These are phyloP conservation scores for Myopa testacea DNA, from an alignment of 2,888 invertebrate genomes.

Conservation along the genomic window DNA sequence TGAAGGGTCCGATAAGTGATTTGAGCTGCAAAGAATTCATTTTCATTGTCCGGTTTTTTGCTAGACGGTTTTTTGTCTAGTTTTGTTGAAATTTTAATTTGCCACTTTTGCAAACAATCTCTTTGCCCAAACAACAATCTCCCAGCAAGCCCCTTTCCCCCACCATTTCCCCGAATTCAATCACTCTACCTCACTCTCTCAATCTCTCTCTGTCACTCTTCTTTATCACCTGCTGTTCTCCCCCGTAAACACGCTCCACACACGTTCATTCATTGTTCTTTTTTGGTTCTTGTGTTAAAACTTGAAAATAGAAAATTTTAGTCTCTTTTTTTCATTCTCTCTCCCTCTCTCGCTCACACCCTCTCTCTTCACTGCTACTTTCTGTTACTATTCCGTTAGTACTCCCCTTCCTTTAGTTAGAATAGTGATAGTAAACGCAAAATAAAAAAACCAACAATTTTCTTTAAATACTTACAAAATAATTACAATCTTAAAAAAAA, in stretches of 20 bases:
- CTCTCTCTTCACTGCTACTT: neutral
- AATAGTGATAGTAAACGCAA: slow-evolving; percentile 17
- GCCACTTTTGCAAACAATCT: neutral
- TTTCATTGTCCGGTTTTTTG: slow-evolving; percentile 11
- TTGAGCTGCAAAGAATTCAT: slow-evolving; percentile 19
- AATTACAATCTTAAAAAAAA: slow-evolving; percentile 35
- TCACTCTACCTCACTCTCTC: too few relatives aligned
- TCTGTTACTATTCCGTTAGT: neutral
- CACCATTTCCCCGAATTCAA: neutral
- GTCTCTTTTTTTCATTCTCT: neutral
- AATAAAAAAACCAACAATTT: neutral
- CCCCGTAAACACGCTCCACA: neutral
- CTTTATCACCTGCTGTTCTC: too few relatives aligned
- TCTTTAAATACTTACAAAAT: slow-evolving; percentile 7
- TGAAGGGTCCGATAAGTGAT: too few relatives aligned
- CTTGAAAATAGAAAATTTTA: neutral
- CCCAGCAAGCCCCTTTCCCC: neutral
- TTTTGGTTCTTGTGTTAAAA: neutral
- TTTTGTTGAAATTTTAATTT: slow-evolving; percentile 5
- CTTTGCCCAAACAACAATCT: too few relatives aligned
- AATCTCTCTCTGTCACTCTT: too few relatives aligned
- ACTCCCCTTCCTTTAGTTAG: neutral
- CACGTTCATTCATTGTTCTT: neutral
- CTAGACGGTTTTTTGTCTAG: neutral
- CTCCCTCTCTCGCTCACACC: neutral